phyloP scores from a whole-genome alignment of 2,113 vertebrate genomes.

The Calidris pygmaea region DNA sequence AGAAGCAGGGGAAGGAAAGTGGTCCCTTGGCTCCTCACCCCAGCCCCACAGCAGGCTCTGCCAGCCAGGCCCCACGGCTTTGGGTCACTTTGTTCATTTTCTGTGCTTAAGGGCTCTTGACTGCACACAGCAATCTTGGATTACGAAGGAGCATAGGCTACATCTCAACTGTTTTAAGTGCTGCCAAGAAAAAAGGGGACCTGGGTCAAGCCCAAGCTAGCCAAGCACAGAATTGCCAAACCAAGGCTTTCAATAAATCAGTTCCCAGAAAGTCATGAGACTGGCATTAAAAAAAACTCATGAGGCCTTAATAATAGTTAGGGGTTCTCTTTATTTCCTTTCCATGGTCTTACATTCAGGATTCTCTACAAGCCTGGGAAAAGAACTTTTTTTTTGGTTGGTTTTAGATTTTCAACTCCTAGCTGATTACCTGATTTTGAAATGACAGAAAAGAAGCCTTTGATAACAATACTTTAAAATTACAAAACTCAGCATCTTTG shows the following conservation, averaged over 20 bases:
- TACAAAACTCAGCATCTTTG: background rate
- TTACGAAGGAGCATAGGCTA: background rate
- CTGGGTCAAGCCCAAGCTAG: constrained; percentile 35
- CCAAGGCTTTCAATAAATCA: constrained; percentile 34
- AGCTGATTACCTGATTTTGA: background rate
- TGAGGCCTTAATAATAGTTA: background rate
- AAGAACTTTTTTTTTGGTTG: background rate
- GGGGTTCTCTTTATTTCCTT: constrained; percentile 5
- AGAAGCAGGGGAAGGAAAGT: background rate
- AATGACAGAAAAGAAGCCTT: background rate
- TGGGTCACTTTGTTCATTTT: background rate
- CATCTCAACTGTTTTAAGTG: constrained; percentile 24
- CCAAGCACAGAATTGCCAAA: constrained; percentile 37
- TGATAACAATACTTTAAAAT: background rate
- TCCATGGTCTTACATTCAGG: background rate
- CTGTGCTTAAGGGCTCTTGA: background rate
- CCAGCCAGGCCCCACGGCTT: accelerated
- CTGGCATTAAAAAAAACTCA: constrained; percentile 1
- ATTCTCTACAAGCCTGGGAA: background rate
- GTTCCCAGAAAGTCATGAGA: constrained; percentile 50
- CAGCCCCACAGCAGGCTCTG: background rate
- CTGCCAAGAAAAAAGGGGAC: constrained; percentile 42
- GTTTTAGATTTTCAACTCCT: background rate
- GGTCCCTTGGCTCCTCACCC: background rate
- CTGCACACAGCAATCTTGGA: constrained; percentile 13